A percentile compares a stretch with the other conserved stretches of the same genome.
Evolutionary conservation across 2,797 vertebrate genomes (phyloP).

Genomic region (Hozukius guyotensis): DNA sequence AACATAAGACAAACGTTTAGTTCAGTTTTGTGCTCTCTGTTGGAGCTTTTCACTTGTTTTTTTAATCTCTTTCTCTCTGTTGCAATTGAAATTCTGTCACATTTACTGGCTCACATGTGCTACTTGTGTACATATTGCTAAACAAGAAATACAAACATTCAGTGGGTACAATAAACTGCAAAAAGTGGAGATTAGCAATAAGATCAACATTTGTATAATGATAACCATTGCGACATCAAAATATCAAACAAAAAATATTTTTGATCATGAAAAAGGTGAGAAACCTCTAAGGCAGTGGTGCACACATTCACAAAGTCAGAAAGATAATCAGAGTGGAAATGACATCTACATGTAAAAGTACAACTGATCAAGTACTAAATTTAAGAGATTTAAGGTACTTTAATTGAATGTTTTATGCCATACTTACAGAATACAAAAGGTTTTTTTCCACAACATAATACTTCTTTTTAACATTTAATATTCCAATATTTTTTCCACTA

Average conservation of each 20-base stretch:
- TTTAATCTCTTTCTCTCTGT: neutral
- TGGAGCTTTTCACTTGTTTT: neutral
- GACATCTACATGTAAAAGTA: neutral
- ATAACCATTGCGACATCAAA: neutral
- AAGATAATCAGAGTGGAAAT: neutral
- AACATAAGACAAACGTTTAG: neutral
- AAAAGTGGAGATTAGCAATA: neutral
- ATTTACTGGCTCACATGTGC: neutral
- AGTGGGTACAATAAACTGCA: neutral
- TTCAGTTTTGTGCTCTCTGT: neutral
- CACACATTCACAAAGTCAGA: neutral
- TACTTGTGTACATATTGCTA: slow-evolving; percentile 23
- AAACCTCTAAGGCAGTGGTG: neutral
- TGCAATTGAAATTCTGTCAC: neutral
- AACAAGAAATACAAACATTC: neutral
- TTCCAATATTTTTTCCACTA: neutral
- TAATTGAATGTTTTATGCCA: no score
- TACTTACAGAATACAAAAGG: no score
- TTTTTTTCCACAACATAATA: no score
- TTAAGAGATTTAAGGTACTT: no score
- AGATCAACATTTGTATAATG: neutral
- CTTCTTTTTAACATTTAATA: neutral
- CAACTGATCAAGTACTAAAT: no score
- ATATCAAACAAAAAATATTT: neutral
- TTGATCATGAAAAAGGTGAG: neutral